Percentiles rank a stretch among this genome's conserved stretches.
Evolutionary conservation across 2,797 vertebrate species (phyloP).

Genomic region (Darevskia mixta): DNA sequence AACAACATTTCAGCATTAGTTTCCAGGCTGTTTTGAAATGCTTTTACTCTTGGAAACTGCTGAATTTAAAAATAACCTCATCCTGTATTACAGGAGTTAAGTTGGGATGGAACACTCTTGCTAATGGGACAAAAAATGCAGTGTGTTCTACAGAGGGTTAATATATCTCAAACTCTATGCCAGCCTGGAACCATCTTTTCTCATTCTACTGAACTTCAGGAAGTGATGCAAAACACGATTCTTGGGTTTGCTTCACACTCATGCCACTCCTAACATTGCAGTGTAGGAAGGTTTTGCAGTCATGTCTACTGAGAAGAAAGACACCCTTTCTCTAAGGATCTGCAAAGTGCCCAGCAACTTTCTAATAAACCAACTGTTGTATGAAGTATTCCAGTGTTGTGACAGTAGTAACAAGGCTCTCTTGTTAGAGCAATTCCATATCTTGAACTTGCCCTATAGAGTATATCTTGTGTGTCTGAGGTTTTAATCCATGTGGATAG

Average conservation of each 20-base stretch:
- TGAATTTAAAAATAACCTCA: not conserved
- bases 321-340: too few relatives aligned
- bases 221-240: not conserved
- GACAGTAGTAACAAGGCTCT: not conserved
- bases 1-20: conserved; percentile 1
- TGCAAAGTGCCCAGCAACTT: not conserved
- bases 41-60: not conserved
- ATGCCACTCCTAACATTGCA: not conserved
- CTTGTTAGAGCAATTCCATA: not conserved
- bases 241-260: not conserved
- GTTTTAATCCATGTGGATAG: not conserved
- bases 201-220: not conserved
- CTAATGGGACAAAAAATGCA: not conserved
- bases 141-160: not conserved
- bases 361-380: not conserved
- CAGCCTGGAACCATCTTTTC: not conserved
- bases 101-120: not conserved
- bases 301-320: not conserved
- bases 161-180: not conserved
- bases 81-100: not conserved
- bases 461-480: not conserved
- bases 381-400: not conserved
- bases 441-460: not conserved
- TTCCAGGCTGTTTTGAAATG: not conserved
- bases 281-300: not conserved